Conservation (phyloP, 1,140 invertebrate species). For the Asbolus verrucosus region DNA sequence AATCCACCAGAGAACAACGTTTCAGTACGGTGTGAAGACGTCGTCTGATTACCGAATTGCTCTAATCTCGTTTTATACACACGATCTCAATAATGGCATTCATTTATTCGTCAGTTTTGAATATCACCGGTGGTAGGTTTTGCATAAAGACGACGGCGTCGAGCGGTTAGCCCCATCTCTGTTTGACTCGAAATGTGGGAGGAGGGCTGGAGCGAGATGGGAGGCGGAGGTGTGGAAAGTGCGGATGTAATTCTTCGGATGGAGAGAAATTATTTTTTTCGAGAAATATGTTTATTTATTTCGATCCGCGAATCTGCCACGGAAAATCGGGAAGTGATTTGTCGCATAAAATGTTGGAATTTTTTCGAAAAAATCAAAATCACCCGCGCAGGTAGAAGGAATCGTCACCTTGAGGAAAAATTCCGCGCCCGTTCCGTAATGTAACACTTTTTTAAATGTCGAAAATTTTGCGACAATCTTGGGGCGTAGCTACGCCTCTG, state of each 20-base stretch:
- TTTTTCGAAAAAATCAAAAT: too few relatives aligned
- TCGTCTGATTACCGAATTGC: slow-evolving; percentile 22
- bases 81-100: slow-evolving; percentile 44
- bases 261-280: slow-evolving; percentile 2
- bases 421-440: too few relatives aligned
- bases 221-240: not conserved
- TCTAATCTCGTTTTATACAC: slow-evolving; percentile 31
- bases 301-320: too few relatives aligned
- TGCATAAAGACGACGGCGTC: not conserved
- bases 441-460: too few relatives aligned
- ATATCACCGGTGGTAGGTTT: slow-evolving; percentile 22
- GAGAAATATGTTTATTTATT: not conserved
- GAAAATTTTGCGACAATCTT: too few relatives aligned
- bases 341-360: too few relatives aligned
- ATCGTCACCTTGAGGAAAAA: too few relatives aligned
- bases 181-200: not conserved
- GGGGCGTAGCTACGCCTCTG: too few relatives aligned
- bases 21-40: slow-evolving; percentile 9
- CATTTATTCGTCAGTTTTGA: slow-evolving; percentile 43
- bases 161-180: not conserved
- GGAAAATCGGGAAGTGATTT: too few relatives aligned
- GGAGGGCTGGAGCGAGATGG: not conserved
- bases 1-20: slow-evolving; percentile 45
- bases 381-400: too few relatives aligned
- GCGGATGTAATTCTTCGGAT: not conserved